Evolutionary conservation across 2,797 vertebrate species (phyloP).

Genomic region (Anolis apletophallus): DNA sequence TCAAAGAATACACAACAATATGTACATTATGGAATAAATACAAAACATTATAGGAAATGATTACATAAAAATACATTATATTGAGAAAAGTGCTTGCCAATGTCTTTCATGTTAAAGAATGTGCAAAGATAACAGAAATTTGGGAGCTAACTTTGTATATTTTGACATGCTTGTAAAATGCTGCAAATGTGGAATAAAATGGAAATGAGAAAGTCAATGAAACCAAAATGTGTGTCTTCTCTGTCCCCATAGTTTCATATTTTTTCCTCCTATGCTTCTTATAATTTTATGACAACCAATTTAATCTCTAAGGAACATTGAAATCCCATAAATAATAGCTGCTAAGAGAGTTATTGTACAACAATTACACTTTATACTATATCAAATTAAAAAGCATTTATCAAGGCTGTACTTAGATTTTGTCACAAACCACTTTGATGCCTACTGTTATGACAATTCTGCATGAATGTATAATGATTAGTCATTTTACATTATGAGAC

Average conservation of each 20-base stretch:
- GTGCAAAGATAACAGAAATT: too few relatives aligned
- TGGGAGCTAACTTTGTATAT: too few relatives aligned
- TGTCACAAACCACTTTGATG: constrained; percentile 26
- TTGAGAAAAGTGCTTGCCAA: too few relatives aligned
- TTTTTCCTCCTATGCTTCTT: not conserved
- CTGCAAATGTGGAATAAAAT: too few relatives aligned
- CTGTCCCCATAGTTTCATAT: not conserved
- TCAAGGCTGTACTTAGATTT: constrained; percentile 47
- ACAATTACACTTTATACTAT: constrained; percentile 15
- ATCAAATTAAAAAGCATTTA: constrained; percentile 54
- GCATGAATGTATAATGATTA: constrained; percentile 43
- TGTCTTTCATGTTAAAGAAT: too few relatives aligned
- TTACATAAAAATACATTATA: too few relatives aligned
- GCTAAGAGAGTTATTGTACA: constrained; percentile 27
- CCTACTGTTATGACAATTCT: constrained; percentile 34
- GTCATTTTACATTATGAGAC: constrained; percentile 39
- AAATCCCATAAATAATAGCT: constrained; percentile 36
- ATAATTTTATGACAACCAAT: not conserved
- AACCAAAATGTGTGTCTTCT: too few relatives aligned
- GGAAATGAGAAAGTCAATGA: too few relatives aligned
- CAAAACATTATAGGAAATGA: too few relatives aligned
- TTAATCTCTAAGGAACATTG: not conserved
- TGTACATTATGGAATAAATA: too few relatives aligned
- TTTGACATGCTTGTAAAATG: too few relatives aligned
- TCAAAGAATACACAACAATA: not conserved